These are phyloP conservation scores for Sebastes iracundus DNA, from an alignment of 2,797 vertebrate genomes.

Conservation along the genomic window DNA sequence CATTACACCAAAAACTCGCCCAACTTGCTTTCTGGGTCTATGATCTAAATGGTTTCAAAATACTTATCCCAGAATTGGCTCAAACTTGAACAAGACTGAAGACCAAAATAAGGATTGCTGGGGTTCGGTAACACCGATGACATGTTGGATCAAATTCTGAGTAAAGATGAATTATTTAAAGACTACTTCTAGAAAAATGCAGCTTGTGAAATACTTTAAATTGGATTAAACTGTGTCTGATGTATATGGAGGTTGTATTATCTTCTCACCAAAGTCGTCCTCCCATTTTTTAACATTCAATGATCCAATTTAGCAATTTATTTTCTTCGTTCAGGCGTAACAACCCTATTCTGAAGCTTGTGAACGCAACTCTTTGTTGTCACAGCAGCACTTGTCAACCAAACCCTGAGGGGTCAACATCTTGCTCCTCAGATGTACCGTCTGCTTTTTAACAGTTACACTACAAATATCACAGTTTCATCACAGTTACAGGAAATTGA, in stretches of 20 bases:
- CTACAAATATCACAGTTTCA: slow-evolving; percentile 69
- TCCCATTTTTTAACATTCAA: neutral
- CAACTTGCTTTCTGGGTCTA: neutral
- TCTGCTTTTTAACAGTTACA: slow-evolving; percentile 45
- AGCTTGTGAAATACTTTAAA: neutral
- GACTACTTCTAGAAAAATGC: neutral
- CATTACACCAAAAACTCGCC: neutral
- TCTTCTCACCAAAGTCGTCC: too few relatives aligned
- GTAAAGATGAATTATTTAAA: neutral
- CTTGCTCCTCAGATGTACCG: slow-evolving; percentile 41
- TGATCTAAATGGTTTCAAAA: neutral
- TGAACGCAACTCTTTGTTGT: neutral
- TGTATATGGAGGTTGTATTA: too few relatives aligned
- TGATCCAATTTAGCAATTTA: neutral
- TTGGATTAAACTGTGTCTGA: neutral
- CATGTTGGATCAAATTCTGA: neutral
- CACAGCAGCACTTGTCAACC: neutral
- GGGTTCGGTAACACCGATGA: neutral
- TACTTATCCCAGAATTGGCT: neutral
- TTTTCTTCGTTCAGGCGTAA: neutral
- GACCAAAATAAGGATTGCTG: neutral
- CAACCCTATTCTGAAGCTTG: neutral
- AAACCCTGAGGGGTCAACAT: slow-evolving; percentile 19
- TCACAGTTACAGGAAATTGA: slow-evolving; percentile 61
- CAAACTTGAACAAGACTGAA: neutral